Conservation (phyloP, 2,113 vertebrate genomes). For the Eidolon helvum region DNA sequence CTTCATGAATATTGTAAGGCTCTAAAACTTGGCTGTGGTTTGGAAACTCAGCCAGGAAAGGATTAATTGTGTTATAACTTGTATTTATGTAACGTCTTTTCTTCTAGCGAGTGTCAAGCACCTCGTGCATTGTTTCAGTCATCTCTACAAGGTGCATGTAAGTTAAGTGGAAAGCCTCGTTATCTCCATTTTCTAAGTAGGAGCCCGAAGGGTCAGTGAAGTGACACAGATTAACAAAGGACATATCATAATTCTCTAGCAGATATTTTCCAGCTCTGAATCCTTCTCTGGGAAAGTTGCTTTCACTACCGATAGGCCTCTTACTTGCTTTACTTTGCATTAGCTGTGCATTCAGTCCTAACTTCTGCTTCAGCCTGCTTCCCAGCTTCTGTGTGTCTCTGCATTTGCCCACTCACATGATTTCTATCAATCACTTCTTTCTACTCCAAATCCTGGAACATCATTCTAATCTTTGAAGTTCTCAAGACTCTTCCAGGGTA, state of each 20-base stretch:
- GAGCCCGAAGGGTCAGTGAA: background rate
- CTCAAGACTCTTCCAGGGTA: background rate
- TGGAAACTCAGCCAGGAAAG: conserved; percentile 55
- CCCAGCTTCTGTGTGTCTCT: background rate
- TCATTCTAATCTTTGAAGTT: background rate
- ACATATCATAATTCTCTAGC: background rate
- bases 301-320: background rate
- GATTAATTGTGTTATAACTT: background rate
- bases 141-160: background rate
- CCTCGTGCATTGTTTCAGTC: background rate
- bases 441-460: background rate
- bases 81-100: background rate
- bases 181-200: background rate
- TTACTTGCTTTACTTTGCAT: background rate
- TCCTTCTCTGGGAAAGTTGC: background rate
- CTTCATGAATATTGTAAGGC: conserved; percentile 68
- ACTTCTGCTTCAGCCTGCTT: background rate
- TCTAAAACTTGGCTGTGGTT: conserved; percentile 41
- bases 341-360: background rate
- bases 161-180: background rate
- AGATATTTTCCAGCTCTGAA: background rate
- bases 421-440: background rate
- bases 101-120: background rate
- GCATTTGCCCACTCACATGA: background rate
- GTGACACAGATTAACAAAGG: background rate